Percentiles rank a stretch among this genome's conserved stretches.
Evolutionary conservation across 2,797 vertebrate genomes (phyloP).

Genomic region (Macrochelys suwanniensis): DNA sequence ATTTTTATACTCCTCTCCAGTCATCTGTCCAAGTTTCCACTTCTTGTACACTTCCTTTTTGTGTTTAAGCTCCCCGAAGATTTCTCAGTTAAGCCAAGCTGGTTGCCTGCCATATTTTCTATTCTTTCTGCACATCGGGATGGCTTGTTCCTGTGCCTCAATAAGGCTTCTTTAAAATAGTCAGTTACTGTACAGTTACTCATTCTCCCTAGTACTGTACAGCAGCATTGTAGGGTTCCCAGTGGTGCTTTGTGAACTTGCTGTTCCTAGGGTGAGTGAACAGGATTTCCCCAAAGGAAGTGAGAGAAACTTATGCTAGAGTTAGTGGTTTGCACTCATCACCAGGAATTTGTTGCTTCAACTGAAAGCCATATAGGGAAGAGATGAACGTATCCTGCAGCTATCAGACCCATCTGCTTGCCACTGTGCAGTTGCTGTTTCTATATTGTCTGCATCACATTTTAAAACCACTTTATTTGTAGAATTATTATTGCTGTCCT

Average conservation of each 20-base stretch:
- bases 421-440: background rate
- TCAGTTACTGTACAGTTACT: background rate
- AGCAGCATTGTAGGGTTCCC: background rate
- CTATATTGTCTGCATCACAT: background rate
- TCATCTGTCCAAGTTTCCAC: too few species aligned
- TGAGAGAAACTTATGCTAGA: background rate
- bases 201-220: background rate
- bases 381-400: background rate
- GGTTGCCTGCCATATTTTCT: too few species aligned
- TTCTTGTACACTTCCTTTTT: too few species aligned
- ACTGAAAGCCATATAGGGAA: background rate
- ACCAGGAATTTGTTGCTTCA: background rate
- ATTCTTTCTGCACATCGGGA: too few species aligned
- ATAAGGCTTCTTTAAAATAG: too few species aligned
- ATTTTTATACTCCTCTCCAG: too few species aligned
- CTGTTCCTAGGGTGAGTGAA: background rate
- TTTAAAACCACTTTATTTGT: background rate
- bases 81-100: too few species aligned
- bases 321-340: background rate
- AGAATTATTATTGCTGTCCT: background rate
- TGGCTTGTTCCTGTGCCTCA: too few species aligned
- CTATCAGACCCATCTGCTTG: background rate
- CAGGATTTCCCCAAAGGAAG: background rate
- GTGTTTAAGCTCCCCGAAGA: too few species aligned
- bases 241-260: background rate